Percentiles rank a stretch among this genome's conserved stretches.
Conservation (phyloP, 2,888 invertebrate genomes). For the Timandra comae region DNA sequence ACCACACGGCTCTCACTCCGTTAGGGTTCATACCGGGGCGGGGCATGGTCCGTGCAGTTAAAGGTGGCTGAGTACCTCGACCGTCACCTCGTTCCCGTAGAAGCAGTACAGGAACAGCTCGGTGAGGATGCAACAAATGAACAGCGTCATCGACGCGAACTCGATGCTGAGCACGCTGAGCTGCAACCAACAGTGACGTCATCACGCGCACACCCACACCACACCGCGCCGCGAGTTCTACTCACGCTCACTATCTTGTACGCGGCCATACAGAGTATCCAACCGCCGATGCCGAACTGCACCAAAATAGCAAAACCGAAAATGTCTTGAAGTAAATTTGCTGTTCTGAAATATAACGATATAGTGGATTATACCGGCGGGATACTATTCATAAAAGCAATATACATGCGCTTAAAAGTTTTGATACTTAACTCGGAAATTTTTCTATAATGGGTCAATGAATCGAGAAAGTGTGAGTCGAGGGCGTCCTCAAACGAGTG, state of each 20-base stretch:
- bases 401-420: too few relatives aligned
- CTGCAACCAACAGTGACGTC: slow-evolving; percentile 25
- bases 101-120: slow-evolving; percentile 76
- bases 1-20: background rate
- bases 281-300: slow-evolving; percentile 62
- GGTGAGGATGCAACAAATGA: slow-evolving; percentile 71
- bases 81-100: slow-evolving; percentile 74
- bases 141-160: slow-evolving; percentile 70
- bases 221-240: slow-evolving; percentile 6
- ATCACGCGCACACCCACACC: too few relatives aligned
- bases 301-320: slow-evolving; percentile 54
- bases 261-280: slow-evolving; percentile 68
- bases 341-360: background rate
- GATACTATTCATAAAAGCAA: too few relatives aligned
- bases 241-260: slow-evolving; percentile 60
- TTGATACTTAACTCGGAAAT: slow-evolving; percentile 49
- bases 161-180: slow-evolving; percentile 51
- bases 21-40: background rate
- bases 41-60: background rate
- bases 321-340: slow-evolving; percentile 36
- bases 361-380: too few relatives aligned
- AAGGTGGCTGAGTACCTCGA: slow-evolving; percentile 49
- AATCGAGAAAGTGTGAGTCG: slow-evolving; percentile 34
- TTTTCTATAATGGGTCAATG: slow-evolving; percentile 42
- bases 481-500: slow-evolving; percentile 24